Conservation (phyloP, 2,888 invertebrate species). For the Microdon myrmicae region DNA sequence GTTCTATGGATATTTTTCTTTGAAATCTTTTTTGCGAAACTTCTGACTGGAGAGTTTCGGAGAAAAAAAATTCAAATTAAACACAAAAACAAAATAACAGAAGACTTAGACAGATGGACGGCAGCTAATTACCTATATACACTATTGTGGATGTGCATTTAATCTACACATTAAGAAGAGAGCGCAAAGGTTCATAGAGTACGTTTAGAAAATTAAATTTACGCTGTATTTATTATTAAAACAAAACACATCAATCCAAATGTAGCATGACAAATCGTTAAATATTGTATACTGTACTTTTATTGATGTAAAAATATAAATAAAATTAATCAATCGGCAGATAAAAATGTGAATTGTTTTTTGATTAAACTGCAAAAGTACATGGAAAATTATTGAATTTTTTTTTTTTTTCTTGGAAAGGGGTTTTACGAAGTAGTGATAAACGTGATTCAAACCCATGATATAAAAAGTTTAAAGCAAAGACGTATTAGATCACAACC, state of each 20-base stretch:
- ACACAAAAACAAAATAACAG: constrained; percentile 24
- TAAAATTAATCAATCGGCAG: constrained; percentile 35
- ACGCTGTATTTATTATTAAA: constrained; percentile 39
- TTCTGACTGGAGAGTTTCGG: constrained; percentile 53
- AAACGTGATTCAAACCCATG: too few relatives aligned
- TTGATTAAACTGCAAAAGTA: too few relatives aligned
- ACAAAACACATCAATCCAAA: constrained; percentile 8
- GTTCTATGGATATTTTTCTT: too few relatives aligned
- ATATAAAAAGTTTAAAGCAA: too few relatives aligned
- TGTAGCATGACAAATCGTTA: too few relatives aligned
- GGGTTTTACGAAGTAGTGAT: too few relatives aligned
- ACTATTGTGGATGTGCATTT: background rate
- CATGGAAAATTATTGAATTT: background rate
- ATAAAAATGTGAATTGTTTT: too few relatives aligned
- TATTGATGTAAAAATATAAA: constrained; percentile 43
- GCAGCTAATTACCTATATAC: too few relatives aligned
- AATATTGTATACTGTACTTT: constrained; percentile 31
- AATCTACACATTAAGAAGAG: background rate
- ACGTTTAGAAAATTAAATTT: constrained; percentile 19
- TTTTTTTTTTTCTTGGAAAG: too few relatives aligned
- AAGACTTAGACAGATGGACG: too few relatives aligned
- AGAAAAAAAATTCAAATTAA: constrained; percentile 21
- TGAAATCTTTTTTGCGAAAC: constrained; percentile 38
- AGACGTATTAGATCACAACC: too few relatives aligned
- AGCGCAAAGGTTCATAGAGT: constrained; percentile 5